These are phyloP conservation scores for Phragmatobia fuliginosa DNA, from an alignment of 2,888 invertebrate species.

Conservation along the genomic window DNA sequence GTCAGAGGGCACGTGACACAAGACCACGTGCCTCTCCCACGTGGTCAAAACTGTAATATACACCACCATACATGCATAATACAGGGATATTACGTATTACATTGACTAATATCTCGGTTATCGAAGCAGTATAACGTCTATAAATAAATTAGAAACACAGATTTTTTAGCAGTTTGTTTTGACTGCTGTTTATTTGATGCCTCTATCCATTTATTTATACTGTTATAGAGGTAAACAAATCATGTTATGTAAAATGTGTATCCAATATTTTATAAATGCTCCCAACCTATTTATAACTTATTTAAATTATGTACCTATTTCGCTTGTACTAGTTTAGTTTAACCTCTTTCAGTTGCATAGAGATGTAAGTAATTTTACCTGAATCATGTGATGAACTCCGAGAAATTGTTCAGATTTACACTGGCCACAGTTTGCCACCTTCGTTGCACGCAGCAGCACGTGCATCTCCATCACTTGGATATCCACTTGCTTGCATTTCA, in stretches of 20 bases:
- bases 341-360: too few relatives aligned
- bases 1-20: conserved; percentile 36
- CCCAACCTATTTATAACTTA: too few relatives aligned
- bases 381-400: too few relatives aligned
- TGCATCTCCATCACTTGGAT: too few relatives aligned
- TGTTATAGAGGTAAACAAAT: neutral
- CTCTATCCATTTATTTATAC: neutral
- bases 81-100: neutral
- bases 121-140: neutral
- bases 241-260: neutral
- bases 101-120: neutral
- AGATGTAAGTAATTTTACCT: too few relatives aligned
- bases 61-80: conserved; percentile 13
- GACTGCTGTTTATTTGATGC: neutral
- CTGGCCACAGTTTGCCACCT: too few relatives aligned
- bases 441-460: too few relatives aligned
- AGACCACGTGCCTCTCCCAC: conserved; percentile 42
- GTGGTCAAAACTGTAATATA: conserved; percentile 30
- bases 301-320: too few relatives aligned
- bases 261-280: neutral
- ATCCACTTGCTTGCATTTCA: too few relatives aligned
- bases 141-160: neutral
- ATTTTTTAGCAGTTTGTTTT: neutral
- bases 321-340: too few relatives aligned
- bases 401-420: too few relatives aligned